These are phyloP conservation scores for Mallotus villosus DNA, from an alignment of 2,797 vertebrate genomes.

Conservation along the genomic window DNA sequence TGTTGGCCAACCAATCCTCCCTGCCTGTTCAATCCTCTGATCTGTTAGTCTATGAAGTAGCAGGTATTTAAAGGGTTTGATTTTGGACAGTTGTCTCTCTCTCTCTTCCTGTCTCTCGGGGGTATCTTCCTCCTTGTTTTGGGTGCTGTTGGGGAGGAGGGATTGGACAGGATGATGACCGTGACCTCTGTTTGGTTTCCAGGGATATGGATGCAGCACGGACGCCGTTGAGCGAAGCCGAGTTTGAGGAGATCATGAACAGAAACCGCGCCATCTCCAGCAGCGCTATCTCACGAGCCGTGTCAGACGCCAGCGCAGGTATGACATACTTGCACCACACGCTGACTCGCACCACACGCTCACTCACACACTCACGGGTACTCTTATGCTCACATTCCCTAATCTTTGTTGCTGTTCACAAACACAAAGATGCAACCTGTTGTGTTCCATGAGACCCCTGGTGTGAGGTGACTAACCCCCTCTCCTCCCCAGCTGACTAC, in stretches of 20 bases:
- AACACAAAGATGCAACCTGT: background rate
- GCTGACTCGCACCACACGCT: background rate
- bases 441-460: background rate
- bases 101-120: too few species aligned
- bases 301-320: conserved; percentile 99
- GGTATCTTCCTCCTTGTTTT: too few species aligned
- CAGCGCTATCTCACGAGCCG: conserved; percentile 97
- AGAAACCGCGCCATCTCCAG: conserved; percentile 98
- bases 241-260: conserved; percentile 99
- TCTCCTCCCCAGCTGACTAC: conserved; percentile 87
- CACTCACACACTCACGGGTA: background rate
- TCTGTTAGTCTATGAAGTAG: too few species aligned
- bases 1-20: background rate
- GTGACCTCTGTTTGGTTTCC: conserved; percentile 24
- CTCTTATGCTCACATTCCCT: background rate
- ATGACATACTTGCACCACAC: conserved; percentile 12
- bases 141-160: background rate
- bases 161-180: too few species aligned
- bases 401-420: background rate
- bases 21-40: background rate
- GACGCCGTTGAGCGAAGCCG: conserved; percentile 93
- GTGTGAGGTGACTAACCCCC: background rate
- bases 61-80: too few species aligned
- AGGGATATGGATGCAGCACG: conserved; percentile 97
- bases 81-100: too few species aligned